Percentiles rank a stretch among this genome's conserved stretches.
phyloP scores from a whole-genome alignment of 2,113 vertebrate species.

The Pelecanus crispus region DNA sequence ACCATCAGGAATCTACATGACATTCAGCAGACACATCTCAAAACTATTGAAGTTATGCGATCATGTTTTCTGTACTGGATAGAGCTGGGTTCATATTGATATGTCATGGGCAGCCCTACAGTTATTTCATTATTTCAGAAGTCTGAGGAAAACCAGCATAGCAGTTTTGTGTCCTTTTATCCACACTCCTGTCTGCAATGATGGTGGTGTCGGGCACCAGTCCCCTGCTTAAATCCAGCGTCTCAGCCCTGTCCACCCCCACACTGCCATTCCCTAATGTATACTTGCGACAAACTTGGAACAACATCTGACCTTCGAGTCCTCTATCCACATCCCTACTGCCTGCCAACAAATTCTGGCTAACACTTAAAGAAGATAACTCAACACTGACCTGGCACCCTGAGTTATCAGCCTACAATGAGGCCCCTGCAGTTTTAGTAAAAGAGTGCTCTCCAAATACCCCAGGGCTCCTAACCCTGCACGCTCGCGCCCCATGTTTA shows the following conservation, averaged over 20 bases:
- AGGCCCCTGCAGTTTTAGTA: slow-evolving; percentile 6
- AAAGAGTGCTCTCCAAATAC: neutral
- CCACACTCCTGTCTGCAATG: neutral
- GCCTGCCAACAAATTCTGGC: slow-evolving; percentile 57
- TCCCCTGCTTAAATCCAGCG: neutral
- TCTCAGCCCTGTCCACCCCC: neutral
- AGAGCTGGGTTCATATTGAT: neutral
- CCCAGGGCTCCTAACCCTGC: neutral
- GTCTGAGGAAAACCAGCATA: neutral
- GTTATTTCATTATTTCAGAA: neutral
- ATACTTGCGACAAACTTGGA: slow-evolving; percentile 58
- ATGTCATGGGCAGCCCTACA: neutral
- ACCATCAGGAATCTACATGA: neutral
- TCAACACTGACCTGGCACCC: slow-evolving; percentile 46
- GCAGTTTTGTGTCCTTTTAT: neutral
- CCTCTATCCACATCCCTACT: slow-evolving; percentile 13
- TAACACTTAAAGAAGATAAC: slow-evolving; percentile 51
- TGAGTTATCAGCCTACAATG: slow-evolving; percentile 4
- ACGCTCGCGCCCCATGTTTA: neutral
- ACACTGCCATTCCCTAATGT: neutral
- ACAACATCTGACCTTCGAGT: slow-evolving; percentile 27
- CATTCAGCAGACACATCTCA: neutral
- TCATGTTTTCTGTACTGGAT: neutral
- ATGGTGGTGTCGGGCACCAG: slow-evolving; percentile 9
- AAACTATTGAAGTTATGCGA: neutral